These are phyloP conservation scores for Rhagophthalmus giganteus DNA, from an alignment of 2,888 invertebrate genomes.

Conservation along the genomic window DNA sequence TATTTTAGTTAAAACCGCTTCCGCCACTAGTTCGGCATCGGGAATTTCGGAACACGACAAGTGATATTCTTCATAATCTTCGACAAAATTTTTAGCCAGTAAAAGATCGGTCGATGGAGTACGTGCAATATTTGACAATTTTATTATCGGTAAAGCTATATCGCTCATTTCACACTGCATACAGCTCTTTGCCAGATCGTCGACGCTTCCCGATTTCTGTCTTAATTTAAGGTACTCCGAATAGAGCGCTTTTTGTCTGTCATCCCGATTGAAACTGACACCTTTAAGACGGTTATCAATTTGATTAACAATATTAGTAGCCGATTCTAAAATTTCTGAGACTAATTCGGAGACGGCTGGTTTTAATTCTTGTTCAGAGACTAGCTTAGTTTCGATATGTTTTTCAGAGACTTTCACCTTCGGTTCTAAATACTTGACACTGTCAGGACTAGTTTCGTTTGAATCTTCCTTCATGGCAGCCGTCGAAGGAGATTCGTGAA, in stretches of 20 bases:
- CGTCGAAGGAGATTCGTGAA: conserved; percentile 13
- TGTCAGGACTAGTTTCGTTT: conserved; percentile 12
- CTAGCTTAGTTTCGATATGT: conserved; percentile 8
- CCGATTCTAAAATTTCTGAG: conserved; percentile 29
- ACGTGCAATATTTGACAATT: conserved; percentile 45
- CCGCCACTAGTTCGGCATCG: conserved; percentile 44
- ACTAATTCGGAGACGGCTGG: conserved; percentile 41
- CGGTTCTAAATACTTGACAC: conserved; percentile 14
- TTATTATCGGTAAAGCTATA: conserved; percentile 20
- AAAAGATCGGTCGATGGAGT: conserved; percentile 46
- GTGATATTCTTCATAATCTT: conserved; percentile 55
- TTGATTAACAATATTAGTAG: conserved; percentile 29
- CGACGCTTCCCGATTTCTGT: conserved; percentile 3
- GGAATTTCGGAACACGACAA: conserved; percentile 52
- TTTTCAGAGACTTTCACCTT: conserved; percentile 18
- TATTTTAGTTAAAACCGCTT: conserved; percentile 37
- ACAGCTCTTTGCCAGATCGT: conserved; percentile 3
- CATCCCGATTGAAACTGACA: background rate
- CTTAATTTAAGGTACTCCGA: conserved; percentile 10
- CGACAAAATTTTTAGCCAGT: conserved; percentile 52
- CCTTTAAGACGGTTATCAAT: conserved; percentile 25
- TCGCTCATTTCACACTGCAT: conserved; percentile 7
- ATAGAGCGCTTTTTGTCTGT: background rate
- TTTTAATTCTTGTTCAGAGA: conserved; percentile 28
- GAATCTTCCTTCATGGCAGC: conserved; percentile 5